These are phyloP conservation scores for Pseudeuparius sepicola DNA, from an alignment of 2,888 invertebrate genomes.

Conservation along the genomic window DNA sequence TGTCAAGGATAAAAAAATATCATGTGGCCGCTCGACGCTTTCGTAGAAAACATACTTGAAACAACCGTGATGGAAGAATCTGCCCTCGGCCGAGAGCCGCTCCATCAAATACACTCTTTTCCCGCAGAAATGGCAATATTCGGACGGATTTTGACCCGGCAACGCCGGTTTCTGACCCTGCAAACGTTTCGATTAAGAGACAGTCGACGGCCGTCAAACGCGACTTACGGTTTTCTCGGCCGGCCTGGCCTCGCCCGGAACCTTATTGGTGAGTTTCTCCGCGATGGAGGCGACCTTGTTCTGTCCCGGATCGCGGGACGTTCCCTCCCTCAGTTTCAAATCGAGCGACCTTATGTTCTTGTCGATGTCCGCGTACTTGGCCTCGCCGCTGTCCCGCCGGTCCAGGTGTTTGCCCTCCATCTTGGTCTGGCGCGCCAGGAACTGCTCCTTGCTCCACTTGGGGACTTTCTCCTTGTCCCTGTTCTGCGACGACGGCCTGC, in stretches of 20 bases:
- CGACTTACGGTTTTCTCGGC: constrained; percentile 47
- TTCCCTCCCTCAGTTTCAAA: constrained; percentile 68
- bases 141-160: constrained; percentile 58
- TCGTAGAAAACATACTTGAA: constrained; percentile 50
- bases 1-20: too few relatives aligned
- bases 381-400: constrained; percentile 47
- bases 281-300: constrained; percentile 82
- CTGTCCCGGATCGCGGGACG: constrained; percentile 53
- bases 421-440: constrained; percentile 57
- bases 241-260: constrained; percentile 25
- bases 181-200: constrained; percentile 2
- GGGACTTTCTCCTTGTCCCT: constrained; percentile 64
- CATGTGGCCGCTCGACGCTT: not conserved
- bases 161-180: constrained; percentile 39
- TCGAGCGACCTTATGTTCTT: constrained; percentile 60
- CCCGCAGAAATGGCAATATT: constrained; percentile 79
- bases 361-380: constrained; percentile 64
- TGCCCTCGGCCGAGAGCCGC: constrained; percentile 78
- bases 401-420: constrained; percentile 56
- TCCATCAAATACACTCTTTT: constrained; percentile 92
- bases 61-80: constrained; percentile 86
- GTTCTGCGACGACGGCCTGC: constrained; percentile 42
- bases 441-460: constrained; percentile 83
- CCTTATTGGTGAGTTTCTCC: constrained; percentile 56
- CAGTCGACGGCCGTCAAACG: not conserved